phyloP scores from a whole-genome alignment of 53 echinoderm and acorn worm species.

The Actinopyga echinites region DNA sequence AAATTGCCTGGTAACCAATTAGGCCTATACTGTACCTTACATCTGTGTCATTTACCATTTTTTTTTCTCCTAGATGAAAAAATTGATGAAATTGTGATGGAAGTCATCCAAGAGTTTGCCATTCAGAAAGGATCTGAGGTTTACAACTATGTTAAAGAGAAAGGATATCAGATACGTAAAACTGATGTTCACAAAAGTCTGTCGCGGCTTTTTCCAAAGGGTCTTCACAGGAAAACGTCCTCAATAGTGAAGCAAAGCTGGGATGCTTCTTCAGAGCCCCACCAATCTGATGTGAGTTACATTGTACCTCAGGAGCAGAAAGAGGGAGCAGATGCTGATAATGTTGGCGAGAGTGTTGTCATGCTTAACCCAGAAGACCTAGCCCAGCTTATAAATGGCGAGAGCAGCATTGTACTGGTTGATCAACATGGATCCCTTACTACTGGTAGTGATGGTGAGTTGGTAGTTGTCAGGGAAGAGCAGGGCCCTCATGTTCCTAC shows the following conservation, averaged over 20 bases:
- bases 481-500: not conserved
- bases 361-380: slow-evolving; percentile 11
- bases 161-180: slow-evolving; percentile 19
- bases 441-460: not conserved
- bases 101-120: not conserved
- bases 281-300: no score
- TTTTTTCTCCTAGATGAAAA: not conserved
- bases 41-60: no score
- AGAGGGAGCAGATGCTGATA: not conserved
- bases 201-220: slow-evolving; percentile 9
- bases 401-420: slow-evolving; percentile 1
- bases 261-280: not conserved
- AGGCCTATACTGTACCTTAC: no score
- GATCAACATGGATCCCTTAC: not conserved
- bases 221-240: not conserved
- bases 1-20: no score
- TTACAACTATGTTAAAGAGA: not conserved
- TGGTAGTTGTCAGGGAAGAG: not conserved
- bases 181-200: slow-evolving; percentile 22
- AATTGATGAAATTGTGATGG: slow-evolving; percentile 3
- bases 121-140: slow-evolving; percentile 8
- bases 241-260: slow-evolving; percentile 9
- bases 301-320: not conserved
- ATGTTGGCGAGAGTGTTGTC: not conserved
- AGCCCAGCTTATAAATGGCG: not conserved